Percentiles rank a stretch among this genome's conserved stretches.
phyloP scores from a whole-genome alignment of 2,113 vertebrate genomes.

The Vimba vimba region DNA sequence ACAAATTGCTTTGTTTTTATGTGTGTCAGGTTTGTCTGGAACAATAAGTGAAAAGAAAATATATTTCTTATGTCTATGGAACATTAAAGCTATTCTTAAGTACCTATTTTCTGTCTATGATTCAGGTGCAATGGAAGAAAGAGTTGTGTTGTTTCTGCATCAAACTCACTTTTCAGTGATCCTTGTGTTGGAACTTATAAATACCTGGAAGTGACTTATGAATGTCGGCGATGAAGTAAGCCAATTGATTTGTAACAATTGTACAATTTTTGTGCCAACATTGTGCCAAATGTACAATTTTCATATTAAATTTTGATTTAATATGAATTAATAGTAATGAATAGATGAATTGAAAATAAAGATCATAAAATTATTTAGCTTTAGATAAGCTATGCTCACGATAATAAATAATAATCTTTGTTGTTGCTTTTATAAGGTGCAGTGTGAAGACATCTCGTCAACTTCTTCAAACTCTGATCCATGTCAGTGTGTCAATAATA shows the following conservation, averaged over 20 bases:
- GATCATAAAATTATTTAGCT: not conserved
- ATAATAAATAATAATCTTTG: not conserved
- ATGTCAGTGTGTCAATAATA: slow-evolving; percentile 18
- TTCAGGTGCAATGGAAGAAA: slow-evolving; percentile 5
- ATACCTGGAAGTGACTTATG: slow-evolving; percentile 5
- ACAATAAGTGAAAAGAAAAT: not conserved
- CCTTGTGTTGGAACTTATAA: slow-evolving; percentile 27
- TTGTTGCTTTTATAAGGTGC: not conserved
- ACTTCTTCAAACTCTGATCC: slow-evolving; percentile 26
- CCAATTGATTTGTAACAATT: not conserved
- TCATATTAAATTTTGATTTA: not conserved
- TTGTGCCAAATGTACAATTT: too few species aligned
- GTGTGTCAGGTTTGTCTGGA: not conserved
- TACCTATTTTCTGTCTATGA: not conserved
- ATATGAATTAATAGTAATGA: too few species aligned
- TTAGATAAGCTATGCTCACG: not conserved
- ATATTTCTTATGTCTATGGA: not conserved
- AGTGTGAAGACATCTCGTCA: not conserved
- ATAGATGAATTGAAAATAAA: not conserved
- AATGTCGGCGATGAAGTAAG: not conserved
- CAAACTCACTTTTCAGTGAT: slow-evolving; percentile 20
- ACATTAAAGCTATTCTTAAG: not conserved
- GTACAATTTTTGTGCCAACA: too few species aligned
- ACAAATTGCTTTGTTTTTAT: not conserved
- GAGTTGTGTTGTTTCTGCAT: not conserved